Base-by-base conservation (phyloP, 2,113 vertebrate genomes). In the Erpornis zantholeuca region DNA sequence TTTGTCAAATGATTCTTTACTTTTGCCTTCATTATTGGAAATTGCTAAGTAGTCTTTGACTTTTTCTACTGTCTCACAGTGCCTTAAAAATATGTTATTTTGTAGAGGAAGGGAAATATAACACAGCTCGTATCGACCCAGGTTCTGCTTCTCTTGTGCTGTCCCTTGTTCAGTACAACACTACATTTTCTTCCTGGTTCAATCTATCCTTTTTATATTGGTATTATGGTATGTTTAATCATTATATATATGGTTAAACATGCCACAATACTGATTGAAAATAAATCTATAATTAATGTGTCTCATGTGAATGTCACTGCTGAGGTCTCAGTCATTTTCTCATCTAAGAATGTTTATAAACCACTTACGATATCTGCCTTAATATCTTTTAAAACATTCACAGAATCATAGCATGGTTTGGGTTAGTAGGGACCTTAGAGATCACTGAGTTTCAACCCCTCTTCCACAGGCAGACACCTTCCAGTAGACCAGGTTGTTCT, bases 271-370 rank as follows among this genome's bases (percentile, higher is more conserved):
- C 72, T 73, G 78, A 63, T 42, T 90, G 95, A 94, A 65, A 96
- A 87, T 71, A 95, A 89, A 95, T 96, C 81, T 94, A 75, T 96
- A 94, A 97, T 96, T 96, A 90, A 97, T 96, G 31, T 63, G 33
- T 93, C 90, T 92, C 71, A 57, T 82, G 57, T 73, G 71, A 94
- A 80, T 76, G 53, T 40, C 83, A 29, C 68, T 79, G 70, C 31
- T 86, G 45, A 86, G 14, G 28, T 82, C 70, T 92, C 63, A 52
- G 49, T 79, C 27, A 47, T 80, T 88, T 88, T 92, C 36, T 82
- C 50, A 24, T 82, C 38, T 88, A 63, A 31, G 47, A 78, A 87
- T 92, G 59, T 87, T 64, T 75, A 69, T 54, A 54, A 95, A 72
- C 28, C 29, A 53, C 61, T 92, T 84, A 88, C 72, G 27, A 60